Percentiles rank a stretch among this genome's conserved stretches.
Conservation (phyloP, 2,113 vertebrate genomes). For the Gulo gulo region DNA sequence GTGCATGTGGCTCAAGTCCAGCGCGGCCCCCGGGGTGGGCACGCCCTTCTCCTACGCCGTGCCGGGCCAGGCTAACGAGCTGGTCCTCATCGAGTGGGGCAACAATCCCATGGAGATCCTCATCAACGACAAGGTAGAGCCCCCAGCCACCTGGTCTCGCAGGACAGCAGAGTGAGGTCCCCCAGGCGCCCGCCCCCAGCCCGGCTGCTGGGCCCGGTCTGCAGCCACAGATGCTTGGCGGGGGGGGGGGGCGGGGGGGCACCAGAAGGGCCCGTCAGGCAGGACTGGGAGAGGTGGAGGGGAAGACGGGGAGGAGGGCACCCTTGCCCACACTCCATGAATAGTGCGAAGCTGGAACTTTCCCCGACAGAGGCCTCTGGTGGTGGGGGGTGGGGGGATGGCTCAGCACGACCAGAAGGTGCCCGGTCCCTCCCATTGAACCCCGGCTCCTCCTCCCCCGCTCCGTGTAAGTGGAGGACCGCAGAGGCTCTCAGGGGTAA, state of each 20-base stretch:
- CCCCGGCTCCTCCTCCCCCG: neutral
- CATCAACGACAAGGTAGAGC: constrained; percentile 96
- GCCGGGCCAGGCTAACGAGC: constrained; percentile 94
- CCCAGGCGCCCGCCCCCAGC: rapidly evolving
- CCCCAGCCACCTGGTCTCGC: rapidly evolving
- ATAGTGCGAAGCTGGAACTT: neutral
- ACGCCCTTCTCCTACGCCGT: constrained; percentile 97
- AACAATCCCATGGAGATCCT: constrained; percentile 98
- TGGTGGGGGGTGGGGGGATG: no score
- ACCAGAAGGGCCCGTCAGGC: neutral
- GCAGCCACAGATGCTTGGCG: rapidly evolving
- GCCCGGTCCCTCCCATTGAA: neutral
- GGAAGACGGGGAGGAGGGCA: neutral
- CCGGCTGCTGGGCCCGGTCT: no score
- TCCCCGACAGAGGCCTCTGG: neutral
- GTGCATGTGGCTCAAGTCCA: constrained; percentile 98
- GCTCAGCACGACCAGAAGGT: neutral
- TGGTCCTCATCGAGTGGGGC: constrained; percentile 98
- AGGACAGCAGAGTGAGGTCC: rapidly evolving
- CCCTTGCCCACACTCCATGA: neutral
- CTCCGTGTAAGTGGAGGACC: neutral
- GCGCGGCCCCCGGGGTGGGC: constrained; percentile 93
- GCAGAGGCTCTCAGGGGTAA: neutral
- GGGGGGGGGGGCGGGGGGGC: no score
- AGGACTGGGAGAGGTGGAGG: neutral